Percentiles rank a stretch among this genome's conserved stretches.
phyloP scores from a whole-genome alignment of 2,113 vertebrate genomes.

The Myotis lucifugus region DNA sequence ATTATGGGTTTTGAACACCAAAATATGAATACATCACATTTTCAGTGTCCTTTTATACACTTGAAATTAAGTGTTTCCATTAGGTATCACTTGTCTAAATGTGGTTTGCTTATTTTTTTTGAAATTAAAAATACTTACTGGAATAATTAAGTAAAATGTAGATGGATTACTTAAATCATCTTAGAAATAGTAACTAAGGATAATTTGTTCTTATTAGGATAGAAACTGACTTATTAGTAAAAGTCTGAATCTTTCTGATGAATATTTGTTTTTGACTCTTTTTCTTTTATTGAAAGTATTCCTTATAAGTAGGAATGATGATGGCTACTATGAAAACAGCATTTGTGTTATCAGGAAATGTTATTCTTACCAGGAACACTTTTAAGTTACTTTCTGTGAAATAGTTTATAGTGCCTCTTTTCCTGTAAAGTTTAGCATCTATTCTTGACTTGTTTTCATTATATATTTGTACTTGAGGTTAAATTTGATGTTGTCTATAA shows the following conservation, averaged over 20 bases:
- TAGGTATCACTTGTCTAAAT: not conserved
- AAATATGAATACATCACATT: not conserved
- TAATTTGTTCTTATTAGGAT: not conserved
- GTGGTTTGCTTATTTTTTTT: not conserved
- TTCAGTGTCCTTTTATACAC: not conserved
- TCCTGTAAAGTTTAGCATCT: not conserved
- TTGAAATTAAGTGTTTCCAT: conserved; percentile 18
- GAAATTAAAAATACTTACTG: conserved; percentile 41
- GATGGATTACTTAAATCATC: not conserved
- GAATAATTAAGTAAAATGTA: not conserved
- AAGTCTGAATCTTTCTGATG: conserved; percentile 20
- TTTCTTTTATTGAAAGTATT: conserved; percentile 16
- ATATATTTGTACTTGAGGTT: not conserved
- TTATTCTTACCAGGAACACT: not conserved
- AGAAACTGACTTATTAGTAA: conserved; percentile 2
- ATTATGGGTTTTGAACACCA: not conserved
- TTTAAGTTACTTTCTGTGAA: not conserved
- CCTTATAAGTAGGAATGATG: not conserved
- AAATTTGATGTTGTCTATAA: not conserved
- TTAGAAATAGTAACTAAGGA: not conserved
- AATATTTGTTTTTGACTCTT: not conserved
- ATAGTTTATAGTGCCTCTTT: not conserved
- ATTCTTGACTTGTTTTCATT: not conserved
- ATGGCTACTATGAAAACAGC: not conserved
- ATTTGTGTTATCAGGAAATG: not conserved